These are phyloP conservation scores for Eucidaris tribuloides DNA, from an alignment of 35 echinoderm and acorn worm species.

Conservation along the genomic window DNA sequence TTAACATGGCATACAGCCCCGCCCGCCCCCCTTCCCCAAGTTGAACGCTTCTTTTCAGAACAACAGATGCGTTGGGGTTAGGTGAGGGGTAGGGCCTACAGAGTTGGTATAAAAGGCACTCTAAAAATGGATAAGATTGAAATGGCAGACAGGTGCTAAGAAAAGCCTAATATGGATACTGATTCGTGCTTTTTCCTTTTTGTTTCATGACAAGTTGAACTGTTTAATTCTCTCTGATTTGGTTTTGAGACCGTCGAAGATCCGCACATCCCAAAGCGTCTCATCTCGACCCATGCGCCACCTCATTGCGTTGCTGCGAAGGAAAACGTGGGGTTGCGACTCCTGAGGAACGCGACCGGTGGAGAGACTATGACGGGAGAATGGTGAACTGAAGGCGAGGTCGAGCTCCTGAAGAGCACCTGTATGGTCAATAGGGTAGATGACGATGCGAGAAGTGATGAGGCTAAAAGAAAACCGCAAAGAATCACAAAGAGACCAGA, in stretches of 20 bases:
- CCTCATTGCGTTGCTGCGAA: conserved; percentile 63
- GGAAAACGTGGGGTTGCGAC: conserved; percentile 64
- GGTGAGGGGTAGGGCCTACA: neutral
- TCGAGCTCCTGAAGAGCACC: neutral
- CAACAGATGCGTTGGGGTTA: neutral
- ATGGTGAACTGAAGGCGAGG: conserved; percentile 63
- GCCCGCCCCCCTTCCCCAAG: too few species aligned
- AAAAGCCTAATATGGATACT: neutral
- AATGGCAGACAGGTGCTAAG: neutral
- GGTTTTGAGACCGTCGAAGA: conserved; percentile 53
- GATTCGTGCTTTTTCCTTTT: neutral
- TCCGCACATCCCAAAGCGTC: conserved; percentile 20
- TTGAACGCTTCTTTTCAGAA: too few species aligned
- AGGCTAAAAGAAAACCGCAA: neutral
- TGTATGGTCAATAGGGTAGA: neutral
- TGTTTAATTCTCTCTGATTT: neutral
- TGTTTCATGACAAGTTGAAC: neutral
- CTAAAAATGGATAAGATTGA: neutral
- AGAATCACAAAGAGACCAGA: neutral
- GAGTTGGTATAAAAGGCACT: neutral
- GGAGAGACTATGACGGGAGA: conserved; percentile 57
- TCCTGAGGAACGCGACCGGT: conserved; percentile 64
- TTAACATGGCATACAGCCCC: too few species aligned
- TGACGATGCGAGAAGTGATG: neutral
- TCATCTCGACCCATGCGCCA: conserved; percentile 59